These are phyloP conservation scores for Drosophila repletoides DNA, from an alignment of 1,140 invertebrate genomes.

Conservation along the genomic window DNA sequence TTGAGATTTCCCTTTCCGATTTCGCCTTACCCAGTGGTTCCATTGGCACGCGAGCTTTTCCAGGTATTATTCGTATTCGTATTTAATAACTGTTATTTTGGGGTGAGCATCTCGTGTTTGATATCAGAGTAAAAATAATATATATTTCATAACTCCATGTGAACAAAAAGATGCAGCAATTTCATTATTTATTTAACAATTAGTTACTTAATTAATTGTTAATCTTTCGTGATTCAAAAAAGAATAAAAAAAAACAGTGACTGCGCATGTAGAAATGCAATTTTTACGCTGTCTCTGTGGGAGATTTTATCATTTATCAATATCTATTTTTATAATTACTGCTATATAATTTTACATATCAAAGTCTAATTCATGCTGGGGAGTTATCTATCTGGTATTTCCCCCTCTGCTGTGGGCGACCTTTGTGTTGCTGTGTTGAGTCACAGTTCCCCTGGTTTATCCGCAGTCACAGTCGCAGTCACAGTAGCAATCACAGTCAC, in stretches of 20 bases:
- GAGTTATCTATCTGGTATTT: constrained; percentile 4
- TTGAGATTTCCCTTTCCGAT: constrained; percentile 22
- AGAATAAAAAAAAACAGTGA: no score
- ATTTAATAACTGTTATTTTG: constrained; percentile 61
- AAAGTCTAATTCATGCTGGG: constrained; percentile 25
- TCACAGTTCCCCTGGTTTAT: not conserved
- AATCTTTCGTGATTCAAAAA: constrained; percentile 26
- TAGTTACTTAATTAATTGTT: constrained; percentile 51
- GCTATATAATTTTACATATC: not conserved
- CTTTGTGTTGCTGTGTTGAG: not conserved
- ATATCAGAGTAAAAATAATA: constrained; percentile 12
- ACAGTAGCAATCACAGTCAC: not conserved
- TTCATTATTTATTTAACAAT: constrained; percentile 45
- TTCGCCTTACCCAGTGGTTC: no score
- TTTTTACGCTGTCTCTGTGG: not conserved
- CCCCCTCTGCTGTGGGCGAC: constrained; percentile 13
- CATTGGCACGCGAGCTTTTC: constrained; percentile 14
- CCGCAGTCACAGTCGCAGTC: not conserved
- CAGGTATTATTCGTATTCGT: constrained; percentile 14
- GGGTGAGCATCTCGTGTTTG: constrained; percentile 48
- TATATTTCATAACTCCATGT: constrained; percentile 42
- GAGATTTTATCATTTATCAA: constrained; percentile 33
- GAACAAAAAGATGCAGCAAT: constrained; percentile 43
- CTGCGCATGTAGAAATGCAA: constrained; percentile 9
- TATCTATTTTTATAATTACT: constrained; percentile 29